Percentiles rank a stretch among this genome's conserved stretches.
These are phyloP conservation scores for Zhuqinia jingwanae DNA, from an alignment of 2,888 invertebrate species.

Conservation along the genomic window DNA sequence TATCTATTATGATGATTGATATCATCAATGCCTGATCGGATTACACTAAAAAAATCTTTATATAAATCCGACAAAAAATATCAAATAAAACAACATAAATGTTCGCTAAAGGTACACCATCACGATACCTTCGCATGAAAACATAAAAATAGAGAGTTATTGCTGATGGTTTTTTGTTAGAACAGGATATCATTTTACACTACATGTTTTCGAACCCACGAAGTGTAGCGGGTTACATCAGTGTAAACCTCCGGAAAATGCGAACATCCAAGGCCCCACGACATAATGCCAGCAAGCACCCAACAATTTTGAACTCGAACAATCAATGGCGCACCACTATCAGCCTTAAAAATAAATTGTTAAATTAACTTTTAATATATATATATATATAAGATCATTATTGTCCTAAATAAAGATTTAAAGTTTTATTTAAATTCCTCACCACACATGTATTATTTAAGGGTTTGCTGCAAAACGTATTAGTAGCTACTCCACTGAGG, in stretches of 20 bases:
- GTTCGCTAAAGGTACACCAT: too few relatives aligned
- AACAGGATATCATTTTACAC: background rate
- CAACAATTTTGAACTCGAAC: constrained; percentile 75
- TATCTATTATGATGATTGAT: too few relatives aligned
- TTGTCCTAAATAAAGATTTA: background rate
- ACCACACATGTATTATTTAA: constrained; percentile 70
- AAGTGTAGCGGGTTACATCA: constrained; percentile 46
- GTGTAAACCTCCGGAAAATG: constrained; percentile 74
- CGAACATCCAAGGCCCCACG: constrained; percentile 79
- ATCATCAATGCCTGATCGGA: too few relatives aligned
- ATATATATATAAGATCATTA: constrained; percentile 29
- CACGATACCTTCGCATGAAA: too few relatives aligned
- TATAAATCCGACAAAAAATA: too few relatives aligned
- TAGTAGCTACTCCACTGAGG: constrained; percentile 57
- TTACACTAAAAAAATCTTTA: too few relatives aligned
- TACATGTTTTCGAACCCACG: constrained; percentile 70
- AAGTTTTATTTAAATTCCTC: background rate
- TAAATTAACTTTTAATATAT: background rate
- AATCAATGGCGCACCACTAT: constrained; percentile 79
- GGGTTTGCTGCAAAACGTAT: constrained; percentile 68
- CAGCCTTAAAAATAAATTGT: constrained; percentile 74
- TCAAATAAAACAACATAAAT: too few relatives aligned
- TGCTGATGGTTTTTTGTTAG: too few relatives aligned
- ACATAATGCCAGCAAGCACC: constrained; percentile 76
- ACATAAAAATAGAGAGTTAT: too few relatives aligned